A percentile compares a stretch with the other conserved stretches of the same genome.
Evolutionary conservation across 2,797 vertebrate species (phyloP).

Genomic region (Pteronotus mesoamericanus): DNA sequence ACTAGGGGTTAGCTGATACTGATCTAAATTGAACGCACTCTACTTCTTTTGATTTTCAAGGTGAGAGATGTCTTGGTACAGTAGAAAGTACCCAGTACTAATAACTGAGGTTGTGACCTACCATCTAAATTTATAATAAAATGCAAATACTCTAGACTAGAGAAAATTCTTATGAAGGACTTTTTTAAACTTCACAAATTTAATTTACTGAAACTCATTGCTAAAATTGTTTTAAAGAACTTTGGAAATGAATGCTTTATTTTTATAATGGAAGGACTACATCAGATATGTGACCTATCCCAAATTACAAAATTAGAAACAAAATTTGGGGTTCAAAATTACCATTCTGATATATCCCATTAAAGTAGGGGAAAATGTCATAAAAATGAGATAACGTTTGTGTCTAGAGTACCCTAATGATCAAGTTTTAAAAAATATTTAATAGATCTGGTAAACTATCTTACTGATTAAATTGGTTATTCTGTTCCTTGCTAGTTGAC

Average conservation of each 20-base stretch:
- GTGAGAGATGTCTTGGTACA: neutral
- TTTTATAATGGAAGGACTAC: slow-evolving; percentile 2
- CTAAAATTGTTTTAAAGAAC: slow-evolving; percentile 13
- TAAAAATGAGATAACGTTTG: neutral
- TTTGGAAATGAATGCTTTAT: slow-evolving; percentile 7
- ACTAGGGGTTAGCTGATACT: neutral
- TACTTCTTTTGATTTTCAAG: neutral
- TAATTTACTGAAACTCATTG: slow-evolving; percentile 7
- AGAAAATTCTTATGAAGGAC: neutral
- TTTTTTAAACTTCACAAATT: neutral
- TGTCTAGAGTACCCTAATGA: neutral
- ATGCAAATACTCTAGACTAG: neutral
- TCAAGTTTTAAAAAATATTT: slow-evolving; percentile 1
- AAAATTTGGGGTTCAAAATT: neutral
- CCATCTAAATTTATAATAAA: slow-evolving; percentile 30
- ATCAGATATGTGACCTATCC: neutral
- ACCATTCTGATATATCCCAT: neutral
- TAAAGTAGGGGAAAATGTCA: neutral
- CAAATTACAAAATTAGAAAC: neutral
- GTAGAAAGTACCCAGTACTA: neutral
- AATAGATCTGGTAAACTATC: neutral
- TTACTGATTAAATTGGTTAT: neutral
- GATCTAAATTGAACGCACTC: neutral
- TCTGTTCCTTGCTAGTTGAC: neutral
- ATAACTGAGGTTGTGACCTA: neutral